Evolutionary conservation across 2,797 vertebrate species (phyloP).

Genomic region (Darevskia nairensis): DNA sequence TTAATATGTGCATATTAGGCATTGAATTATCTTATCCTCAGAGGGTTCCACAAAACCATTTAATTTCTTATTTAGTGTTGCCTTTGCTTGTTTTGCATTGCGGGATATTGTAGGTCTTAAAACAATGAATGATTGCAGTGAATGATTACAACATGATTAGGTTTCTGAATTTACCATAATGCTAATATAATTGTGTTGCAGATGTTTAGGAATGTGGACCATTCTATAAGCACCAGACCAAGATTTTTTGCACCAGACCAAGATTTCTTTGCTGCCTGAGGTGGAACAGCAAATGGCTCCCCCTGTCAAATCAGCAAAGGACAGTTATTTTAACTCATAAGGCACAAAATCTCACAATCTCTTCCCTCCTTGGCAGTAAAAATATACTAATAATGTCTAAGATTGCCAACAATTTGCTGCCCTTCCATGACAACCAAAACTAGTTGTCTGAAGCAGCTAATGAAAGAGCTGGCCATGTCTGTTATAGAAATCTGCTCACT

Average conservation of each 20-base stretch:
- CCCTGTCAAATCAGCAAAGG: too few relatives aligned
- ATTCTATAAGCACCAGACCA: neutral
- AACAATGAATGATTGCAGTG: neutral
- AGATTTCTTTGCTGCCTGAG: too few relatives aligned
- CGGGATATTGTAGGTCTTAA: neutral
- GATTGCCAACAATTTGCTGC: too few relatives aligned
- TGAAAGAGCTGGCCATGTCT: neutral
- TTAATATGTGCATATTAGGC: neutral
- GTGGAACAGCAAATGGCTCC: too few relatives aligned
- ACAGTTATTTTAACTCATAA: too few relatives aligned
- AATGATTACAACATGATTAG: neutral
- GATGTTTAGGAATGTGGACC: constrained; percentile 9
- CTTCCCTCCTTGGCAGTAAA: too few relatives aligned
- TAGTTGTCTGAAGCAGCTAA: too few relatives aligned
- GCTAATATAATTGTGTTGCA: neutral
- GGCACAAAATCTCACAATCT: too few relatives aligned
- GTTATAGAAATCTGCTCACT: neutral
- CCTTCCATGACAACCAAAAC: too few relatives aligned
- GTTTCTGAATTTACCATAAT: neutral
- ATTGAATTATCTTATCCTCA: constrained; percentile 4
- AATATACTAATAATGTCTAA: too few relatives aligned
- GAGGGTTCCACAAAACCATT: neutral
- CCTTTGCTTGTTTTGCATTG: neutral
- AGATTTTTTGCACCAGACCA: too few relatives aligned
- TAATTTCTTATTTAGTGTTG: constrained; percentile 4